Evolutionary conservation across 2,113 vertebrate species (phyloP), one percentile per base, ranked within the genome.

Genomic region (Sinocyclocheilus rhinocerous): DNA sequence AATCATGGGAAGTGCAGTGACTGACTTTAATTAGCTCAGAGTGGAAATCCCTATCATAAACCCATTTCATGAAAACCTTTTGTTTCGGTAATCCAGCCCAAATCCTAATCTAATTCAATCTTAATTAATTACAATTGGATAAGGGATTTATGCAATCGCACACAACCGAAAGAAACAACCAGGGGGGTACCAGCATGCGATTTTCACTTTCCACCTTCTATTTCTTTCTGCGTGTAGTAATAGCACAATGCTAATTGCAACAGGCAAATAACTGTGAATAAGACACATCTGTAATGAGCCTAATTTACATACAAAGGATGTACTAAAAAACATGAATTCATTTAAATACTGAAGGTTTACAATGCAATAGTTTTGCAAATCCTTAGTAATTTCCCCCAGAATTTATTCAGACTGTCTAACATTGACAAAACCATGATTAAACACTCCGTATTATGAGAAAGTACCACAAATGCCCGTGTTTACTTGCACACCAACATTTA

Each of bases 101-200:
- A 89, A 91, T 91, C 82, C 76, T 83, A 85, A 70, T 87, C 89
- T 90, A 89, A 76, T 88, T 90, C 82, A 65, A 84, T 86, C 81
- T 90, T 90, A 88, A 91, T 92, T 88, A 89, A 93, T 90, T 91
- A 76, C 84, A 70, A 88, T 10, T 20, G 61, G 75, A 73, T 86
- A 10, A 59, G 87, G 85, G 86, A 86, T 85, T 70, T 84, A 33
- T 55, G n/a, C 36, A 67, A 55, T 8, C 45, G 2, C 45, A 70
- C 81, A 52, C 20, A 18, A 52, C 22, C 22, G 15, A 75, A 4
- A n/a, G 39, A 59, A 86, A 84, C 48, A 85, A 75, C 22, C 45
- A 26, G 63, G 75, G 45, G 76, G 81, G 24, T 87, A 78, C n/a
- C 48, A 77, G 81, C 75, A 76, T 48, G 12, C n/a, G 87, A 24